A percentile compares a stretch with the other conserved stretches of the same genome.
phyloP scores from a whole-genome alignment of 2,888 invertebrate genomes.

The Parochlus steinenii region DNA sequence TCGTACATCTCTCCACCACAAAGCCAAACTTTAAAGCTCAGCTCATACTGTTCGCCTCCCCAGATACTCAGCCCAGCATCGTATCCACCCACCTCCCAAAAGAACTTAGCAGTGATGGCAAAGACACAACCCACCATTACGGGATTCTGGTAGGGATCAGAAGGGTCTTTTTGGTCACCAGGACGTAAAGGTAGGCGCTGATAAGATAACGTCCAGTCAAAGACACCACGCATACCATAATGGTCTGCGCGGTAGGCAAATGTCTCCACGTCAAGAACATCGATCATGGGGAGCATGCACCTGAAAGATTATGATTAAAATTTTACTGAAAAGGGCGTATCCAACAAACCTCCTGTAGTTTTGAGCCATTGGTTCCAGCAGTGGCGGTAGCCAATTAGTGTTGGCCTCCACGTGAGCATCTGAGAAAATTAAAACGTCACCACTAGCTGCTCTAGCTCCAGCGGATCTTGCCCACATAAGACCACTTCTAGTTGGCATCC shows the following conservation, averaged over 20 bases:
- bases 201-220: conserved; percentile 8
- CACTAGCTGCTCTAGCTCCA: conserved; percentile 60
- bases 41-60: conserved; percentile 88
- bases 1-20: conserved; percentile 85
- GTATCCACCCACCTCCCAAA: conserved; percentile 93
- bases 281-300: conserved; percentile 65
- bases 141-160: conserved; percentile 47
- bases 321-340: too few relatives aligned
- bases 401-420: conserved; percentile 86
- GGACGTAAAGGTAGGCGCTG: conserved; percentile 7
- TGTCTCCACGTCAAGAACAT: conserved; percentile 69
- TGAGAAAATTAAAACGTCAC: conserved; percentile 68
- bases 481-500: conserved; percentile 56
- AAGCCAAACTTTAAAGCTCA: conserved; percentile 95
- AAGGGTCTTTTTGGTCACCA: conserved; percentile 17
- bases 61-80: conserved; percentile 84
- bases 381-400: conserved; percentile 81
- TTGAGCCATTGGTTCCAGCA: conserved; percentile 75
- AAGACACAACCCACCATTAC: conserved; percentile 96
- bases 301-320: background rate
- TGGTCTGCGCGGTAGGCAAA: conserved; percentile 90
- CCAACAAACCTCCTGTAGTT: conserved; percentile 76
- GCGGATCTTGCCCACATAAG: conserved; percentile 73
- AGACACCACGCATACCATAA: conserved; percentile 55
- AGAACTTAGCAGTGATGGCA: conserved; percentile 78